Evolutionary conservation across 2,797 vertebrate species (phyloP).

Genomic region (Oceanodroma leucorhoa): DNA sequence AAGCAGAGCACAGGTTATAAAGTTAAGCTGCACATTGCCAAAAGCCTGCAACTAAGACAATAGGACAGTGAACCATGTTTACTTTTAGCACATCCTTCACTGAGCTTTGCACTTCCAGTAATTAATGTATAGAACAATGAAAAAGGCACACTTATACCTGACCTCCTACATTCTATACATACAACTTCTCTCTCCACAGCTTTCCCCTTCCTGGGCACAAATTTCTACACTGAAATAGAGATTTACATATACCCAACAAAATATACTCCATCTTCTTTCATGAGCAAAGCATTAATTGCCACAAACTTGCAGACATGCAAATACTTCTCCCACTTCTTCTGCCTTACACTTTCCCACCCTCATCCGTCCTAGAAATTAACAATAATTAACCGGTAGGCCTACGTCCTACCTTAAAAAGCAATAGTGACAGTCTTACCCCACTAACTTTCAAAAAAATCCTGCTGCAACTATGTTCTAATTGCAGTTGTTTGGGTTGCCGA

Average conservation of each 20-base stretch:
- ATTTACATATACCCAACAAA: neutral
- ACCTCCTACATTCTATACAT: neutral
- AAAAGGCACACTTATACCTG: neutral
- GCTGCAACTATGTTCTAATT: neutral
- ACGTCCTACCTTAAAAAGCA: neutral
- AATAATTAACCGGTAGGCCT: neutral
- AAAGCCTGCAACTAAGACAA: constrained; percentile 36
- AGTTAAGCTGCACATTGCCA: constrained; percentile 9
- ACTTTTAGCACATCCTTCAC: constrained; percentile 40
- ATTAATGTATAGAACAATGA: constrained; percentile 49
- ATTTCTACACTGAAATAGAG: neutral
- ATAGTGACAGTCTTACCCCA: neutral
- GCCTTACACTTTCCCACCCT: neutral
- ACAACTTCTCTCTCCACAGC: neutral
- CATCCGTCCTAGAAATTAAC: neutral
- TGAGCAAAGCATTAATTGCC: neutral
- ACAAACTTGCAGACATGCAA: neutral
- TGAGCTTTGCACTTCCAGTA: constrained; percentile 34
- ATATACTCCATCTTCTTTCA: neutral
- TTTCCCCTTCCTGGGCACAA: neutral
- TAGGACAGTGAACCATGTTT: neutral
- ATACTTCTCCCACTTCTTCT: neutral
- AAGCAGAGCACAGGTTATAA: constrained; percentile 54
- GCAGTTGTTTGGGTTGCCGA: neutral
- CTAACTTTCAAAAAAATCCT: neutral